Percentiles rank a stretch among this genome's conserved stretches.
Conservation (phyloP, 2,113 vertebrate species). For the Petroica traversi region DNA sequence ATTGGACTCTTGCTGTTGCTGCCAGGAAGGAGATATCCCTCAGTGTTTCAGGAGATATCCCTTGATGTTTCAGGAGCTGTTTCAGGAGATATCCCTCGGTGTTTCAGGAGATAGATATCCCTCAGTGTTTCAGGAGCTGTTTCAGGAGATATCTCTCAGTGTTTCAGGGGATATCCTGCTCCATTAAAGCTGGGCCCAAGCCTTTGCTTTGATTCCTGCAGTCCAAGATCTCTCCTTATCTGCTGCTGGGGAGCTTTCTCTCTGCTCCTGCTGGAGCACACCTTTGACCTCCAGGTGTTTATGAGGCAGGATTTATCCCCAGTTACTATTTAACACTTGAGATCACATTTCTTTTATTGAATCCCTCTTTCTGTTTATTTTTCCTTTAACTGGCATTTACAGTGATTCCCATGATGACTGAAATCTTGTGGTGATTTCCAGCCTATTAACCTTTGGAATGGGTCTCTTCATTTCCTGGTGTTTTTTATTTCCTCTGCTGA, state of each 20-base stretch:
- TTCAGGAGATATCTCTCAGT: not conserved
- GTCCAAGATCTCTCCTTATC: constrained; percentile 17
- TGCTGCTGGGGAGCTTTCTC: not conserved
- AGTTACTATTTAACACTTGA: constrained; percentile 57
- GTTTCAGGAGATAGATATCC: not conserved
- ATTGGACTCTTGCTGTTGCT: not conserved
- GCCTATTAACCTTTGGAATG: not conserved
- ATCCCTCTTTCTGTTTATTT: not conserved
- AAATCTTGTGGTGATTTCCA: not conserved
- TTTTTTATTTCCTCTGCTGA: not conserved
- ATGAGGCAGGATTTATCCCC: not conserved
- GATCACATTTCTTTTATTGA: constrained; percentile 17
- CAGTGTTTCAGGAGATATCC: not conserved
- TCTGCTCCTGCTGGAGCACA: not conserved
- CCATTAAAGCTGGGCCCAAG: not conserved
- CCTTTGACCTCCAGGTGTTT: constrained; percentile 45
- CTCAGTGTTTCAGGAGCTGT: not conserved
- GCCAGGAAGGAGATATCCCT: not conserved
- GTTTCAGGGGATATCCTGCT: not conserved
- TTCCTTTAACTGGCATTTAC: not conserved
- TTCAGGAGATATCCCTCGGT: not conserved
- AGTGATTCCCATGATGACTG: not conserved
- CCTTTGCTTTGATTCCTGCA: not conserved
- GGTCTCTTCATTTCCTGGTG: not conserved
- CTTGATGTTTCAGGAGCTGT: too few relatives aligned